Conservation (phyloP, 1,140 invertebrate genomes). For the Hypsibius dujardini region DNA sequence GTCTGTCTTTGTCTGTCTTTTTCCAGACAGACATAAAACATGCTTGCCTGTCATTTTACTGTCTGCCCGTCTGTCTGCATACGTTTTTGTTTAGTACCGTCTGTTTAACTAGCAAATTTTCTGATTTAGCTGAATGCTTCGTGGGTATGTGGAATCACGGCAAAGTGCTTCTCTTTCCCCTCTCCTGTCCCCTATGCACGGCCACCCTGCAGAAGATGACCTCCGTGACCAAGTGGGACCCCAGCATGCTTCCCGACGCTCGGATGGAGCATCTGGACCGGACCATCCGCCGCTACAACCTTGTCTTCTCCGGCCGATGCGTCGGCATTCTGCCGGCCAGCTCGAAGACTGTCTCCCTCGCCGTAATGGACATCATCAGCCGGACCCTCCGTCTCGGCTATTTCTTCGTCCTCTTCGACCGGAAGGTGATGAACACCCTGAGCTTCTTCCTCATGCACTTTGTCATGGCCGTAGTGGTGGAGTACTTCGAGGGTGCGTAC, state of each 20-base stretch:
- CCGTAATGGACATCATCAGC: neutral
- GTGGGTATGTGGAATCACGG: neutral
- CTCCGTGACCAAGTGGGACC: neutral
- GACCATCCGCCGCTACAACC: neutral
- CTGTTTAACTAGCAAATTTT: too few relatives aligned
- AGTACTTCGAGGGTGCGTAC: conserved; percentile 4
- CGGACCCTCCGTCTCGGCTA: neutral
- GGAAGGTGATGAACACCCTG: neutral
- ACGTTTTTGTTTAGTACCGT: too few relatives aligned
- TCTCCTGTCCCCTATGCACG: conserved; percentile 3
- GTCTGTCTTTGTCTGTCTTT: too few relatives aligned
- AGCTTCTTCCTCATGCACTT: neutral
- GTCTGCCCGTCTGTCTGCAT: too few relatives aligned
- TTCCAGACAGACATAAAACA: too few relatives aligned
- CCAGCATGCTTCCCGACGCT: neutral
- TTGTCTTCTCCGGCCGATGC: neutral
- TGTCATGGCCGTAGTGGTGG: neutral
- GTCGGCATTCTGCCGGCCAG: neutral
- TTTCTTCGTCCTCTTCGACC: neutral
- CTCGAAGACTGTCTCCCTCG: neutral
- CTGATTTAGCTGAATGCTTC: neutral
- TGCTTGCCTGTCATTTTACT: too few relatives aligned
- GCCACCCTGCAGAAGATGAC: neutral
- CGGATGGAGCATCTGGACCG: neutral
- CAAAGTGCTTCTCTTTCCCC: neutral